A percentile compares a stretch with the other conserved stretches of the same genome.
Conservation (phyloP, 2,888 invertebrate species). For the Troglohyphantes excavatus region DNA sequence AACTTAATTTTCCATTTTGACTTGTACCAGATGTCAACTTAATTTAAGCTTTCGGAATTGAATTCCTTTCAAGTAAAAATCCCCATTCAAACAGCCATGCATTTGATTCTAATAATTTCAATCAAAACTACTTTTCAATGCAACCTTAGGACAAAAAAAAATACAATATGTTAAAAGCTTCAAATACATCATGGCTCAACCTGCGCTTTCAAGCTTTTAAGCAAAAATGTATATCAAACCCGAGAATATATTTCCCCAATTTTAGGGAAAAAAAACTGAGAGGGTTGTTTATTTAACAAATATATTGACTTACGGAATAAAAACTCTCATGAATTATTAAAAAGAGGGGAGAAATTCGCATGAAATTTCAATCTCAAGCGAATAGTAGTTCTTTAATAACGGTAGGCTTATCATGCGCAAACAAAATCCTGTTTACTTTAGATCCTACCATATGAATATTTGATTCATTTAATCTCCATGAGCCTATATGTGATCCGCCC, state of each 20-base stretch:
- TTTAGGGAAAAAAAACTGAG: neutral
- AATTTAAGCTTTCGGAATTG: no score
- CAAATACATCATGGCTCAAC: neutral
- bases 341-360: neutral
- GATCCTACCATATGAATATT: slow-evolving; percentile 28
- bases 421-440: slow-evolving; percentile 25
- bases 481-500: neutral
- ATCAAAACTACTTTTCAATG: no score
- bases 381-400: slow-evolving; percentile 27
- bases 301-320: slow-evolving; percentile 36
- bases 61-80: no score
- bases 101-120: no score
- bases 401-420: slow-evolving; percentile 14
- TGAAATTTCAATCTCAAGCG: slow-evolving; percentile 26
- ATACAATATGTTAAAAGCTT: no score
- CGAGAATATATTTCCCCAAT: no score
- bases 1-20: no score
- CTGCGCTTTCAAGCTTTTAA: neutral
- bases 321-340: slow-evolving; percentile 46
- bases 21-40: no score
- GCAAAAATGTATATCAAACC: neutral
- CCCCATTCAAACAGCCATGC: no score
- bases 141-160: no score
- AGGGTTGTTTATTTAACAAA: slow-evolving; percentile 31
- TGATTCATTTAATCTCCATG: slow-evolving; percentile 11